Conservation (phyloP, 2,797 vertebrate genomes). For the Cyclura pinguis region DNA sequence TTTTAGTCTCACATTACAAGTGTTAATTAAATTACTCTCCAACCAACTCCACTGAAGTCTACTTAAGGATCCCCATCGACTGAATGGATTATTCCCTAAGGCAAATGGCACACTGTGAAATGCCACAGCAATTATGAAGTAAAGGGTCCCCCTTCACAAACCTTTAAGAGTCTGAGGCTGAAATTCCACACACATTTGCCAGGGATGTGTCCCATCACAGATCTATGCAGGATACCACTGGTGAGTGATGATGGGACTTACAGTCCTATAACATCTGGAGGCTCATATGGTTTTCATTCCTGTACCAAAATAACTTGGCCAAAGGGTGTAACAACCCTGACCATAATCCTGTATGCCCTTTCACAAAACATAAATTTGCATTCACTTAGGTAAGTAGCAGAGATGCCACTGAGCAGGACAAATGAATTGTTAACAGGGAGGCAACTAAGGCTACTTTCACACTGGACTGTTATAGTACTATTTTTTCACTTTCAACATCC, state of each 20-base stretch:
- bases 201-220: not conserved
- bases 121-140: slow-evolving; percentile 20
- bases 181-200: not conserved
- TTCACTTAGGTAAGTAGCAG: no score
- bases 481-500: no score
- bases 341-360: no score
- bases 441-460: no score
- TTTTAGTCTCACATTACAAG: slow-evolving; percentile 38
- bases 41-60: slow-evolving; percentile 40
- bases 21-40: slow-evolving; percentile 44
- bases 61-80: slow-evolving; percentile 37
- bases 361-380: no score
- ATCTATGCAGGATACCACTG: not conserved
- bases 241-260: not conserved
- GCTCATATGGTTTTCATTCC: no score
- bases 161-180: not conserved
- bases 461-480: no score
- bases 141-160: slow-evolving; percentile 16
- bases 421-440: not conserved
- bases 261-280: not conserved
- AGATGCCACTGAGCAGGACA: not conserved
- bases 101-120: slow-evolving; percentile 29
- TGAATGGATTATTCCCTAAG: slow-evolving; percentile 45
- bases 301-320: not conserved
- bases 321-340: no score